Base-by-base conservation (phyloP, 1,140 invertebrate genomes). In the Drosophila sucinea region DNA sequence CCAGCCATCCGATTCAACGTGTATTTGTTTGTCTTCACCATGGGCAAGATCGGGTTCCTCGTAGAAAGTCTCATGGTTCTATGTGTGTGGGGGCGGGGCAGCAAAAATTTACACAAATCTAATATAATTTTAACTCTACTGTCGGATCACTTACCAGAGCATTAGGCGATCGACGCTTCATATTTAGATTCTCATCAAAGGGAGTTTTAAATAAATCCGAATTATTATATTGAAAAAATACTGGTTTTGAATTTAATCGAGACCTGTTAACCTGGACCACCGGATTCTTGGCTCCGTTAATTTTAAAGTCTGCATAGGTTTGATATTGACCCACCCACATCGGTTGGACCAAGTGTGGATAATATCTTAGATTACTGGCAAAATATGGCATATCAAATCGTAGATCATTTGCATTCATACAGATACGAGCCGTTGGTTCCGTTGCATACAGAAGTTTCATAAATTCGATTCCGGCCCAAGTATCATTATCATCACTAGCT, bases 361-460 rank as follows among this genome's bases (percentile, higher is more conserved):
- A 81, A n/a, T 62, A 72, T n/a, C 51, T n/a, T 4, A 80, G 7
- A 30, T 80, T 80, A 68, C 73, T 76, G 32, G 72, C 78, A 23
- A 80, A 81, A 33, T 32, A 81, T 7, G 73, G 78, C 35, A 64
- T 62, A 25, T 51, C 44, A 51, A 23, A 51, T 25, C 25, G 7
- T 0, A 17, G 7, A 51, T 10, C 7, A 3, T 25, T 17, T 8
- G 23, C 23, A 2, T 51, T 51, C 1, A 8, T 2, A 51, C 8
- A 51, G 6, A 25, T 25, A 3, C 8, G 35, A 30, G 30, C 30
- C 4, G 30, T 4, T 30, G 30, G 30, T 30, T 30, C 4, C 4
- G 30, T 30, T 30, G 30, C 30, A 4, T 3, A 30, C 2, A 4
- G 30, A 30, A 2, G 4, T 30, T 30, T 30, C 2, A 30, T 30